phyloP scores from a whole-genome alignment of 2,888 invertebrate genomes.

The Athetis lepigone region DNA sequence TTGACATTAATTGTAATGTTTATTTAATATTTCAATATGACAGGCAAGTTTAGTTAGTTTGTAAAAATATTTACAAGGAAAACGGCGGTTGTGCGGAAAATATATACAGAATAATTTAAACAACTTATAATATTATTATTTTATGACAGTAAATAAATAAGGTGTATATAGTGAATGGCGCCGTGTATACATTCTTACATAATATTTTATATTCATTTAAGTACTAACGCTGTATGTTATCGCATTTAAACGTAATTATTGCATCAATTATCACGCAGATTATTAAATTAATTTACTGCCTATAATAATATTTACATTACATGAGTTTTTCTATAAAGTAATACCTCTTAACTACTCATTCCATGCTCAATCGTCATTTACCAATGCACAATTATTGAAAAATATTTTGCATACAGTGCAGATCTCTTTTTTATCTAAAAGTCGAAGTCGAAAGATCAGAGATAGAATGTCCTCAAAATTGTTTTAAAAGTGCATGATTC shows the following conservation, averaged over 20 bases:
- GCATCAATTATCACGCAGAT: slow-evolving; percentile 16
- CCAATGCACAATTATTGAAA: neutral
- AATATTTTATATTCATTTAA: too few species aligned
- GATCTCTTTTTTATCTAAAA: too few species aligned
- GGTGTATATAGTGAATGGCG: slow-evolving; percentile 25
- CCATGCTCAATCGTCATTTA: neutral
- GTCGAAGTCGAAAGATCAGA: too few species aligned
- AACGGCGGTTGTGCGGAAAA: neutral
- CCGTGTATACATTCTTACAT: slow-evolving; percentile 2
- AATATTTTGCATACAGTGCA: neutral
- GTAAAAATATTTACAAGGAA: slow-evolving; percentile 25
- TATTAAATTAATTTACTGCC: slow-evolving; percentile 10
- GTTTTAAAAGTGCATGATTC: too few species aligned
- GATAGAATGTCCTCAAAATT: too few species aligned
- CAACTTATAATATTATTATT: too few species aligned
- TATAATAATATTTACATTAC: neutral
- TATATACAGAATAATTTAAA: slow-evolving; percentile 12
- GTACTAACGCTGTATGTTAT: slow-evolving; percentile 11
- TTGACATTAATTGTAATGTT: too few species aligned
- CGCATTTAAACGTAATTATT: slow-evolving; percentile 16
- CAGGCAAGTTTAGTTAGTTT: slow-evolving; percentile 9
- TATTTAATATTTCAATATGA: slow-evolving; percentile 7
- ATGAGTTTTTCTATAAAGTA: neutral
- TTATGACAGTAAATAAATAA: slow-evolving; percentile 21
- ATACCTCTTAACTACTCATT: neutral